Conservation (phyloP, 2,888 invertebrate genomes). For the Molorchus minor region DNA sequence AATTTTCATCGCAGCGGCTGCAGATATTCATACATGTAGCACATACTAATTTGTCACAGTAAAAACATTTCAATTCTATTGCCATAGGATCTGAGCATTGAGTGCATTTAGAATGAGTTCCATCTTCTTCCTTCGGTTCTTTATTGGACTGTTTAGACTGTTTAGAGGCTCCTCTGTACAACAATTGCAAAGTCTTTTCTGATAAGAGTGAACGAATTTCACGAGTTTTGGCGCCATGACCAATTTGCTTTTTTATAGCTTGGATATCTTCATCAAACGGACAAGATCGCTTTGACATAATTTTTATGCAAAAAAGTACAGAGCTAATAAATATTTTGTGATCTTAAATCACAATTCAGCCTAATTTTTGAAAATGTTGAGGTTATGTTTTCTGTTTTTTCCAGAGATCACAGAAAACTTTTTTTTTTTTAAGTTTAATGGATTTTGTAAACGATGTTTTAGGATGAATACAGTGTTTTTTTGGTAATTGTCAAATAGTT, state of each 20-base stretch:
- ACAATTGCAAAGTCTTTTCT: slow-evolving; percentile 39
- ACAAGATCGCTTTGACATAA: slow-evolving; percentile 39
- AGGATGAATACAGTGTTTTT: too few relatives aligned
- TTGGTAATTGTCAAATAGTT: too few relatives aligned
- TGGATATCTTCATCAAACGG: slow-evolving; percentile 36
- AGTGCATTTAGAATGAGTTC: slow-evolving; percentile 14
- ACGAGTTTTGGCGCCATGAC: slow-evolving; percentile 23
- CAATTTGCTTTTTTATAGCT: slow-evolving; percentile 36
- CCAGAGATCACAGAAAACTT: too few relatives aligned
- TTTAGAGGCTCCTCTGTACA: slow-evolving; percentile 37
- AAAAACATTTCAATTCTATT: slow-evolving; percentile 33
- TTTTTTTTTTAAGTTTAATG: too few relatives aligned
- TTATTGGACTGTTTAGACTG: slow-evolving; percentile 27
- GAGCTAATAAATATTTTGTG: too few relatives aligned
- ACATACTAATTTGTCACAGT: slow-evolving; percentile 38
- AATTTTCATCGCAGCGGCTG: slow-evolving; percentile 33
- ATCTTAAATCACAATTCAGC: too few relatives aligned
- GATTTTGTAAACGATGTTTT: too few relatives aligned
- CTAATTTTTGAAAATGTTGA: too few relatives aligned
- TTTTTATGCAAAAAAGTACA: too few relatives aligned
- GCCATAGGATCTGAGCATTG: slow-evolving; percentile 28
- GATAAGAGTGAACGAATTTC: slow-evolving; percentile 34
- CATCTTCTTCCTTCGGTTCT: slow-evolving; percentile 1
- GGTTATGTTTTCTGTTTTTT: too few relatives aligned
- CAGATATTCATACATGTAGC: slow-evolving; percentile 30